These are phyloP conservation scores for Vespertilio murinus DNA, from an alignment of 2,797 vertebrate genomes.

Conservation along the genomic window DNA sequence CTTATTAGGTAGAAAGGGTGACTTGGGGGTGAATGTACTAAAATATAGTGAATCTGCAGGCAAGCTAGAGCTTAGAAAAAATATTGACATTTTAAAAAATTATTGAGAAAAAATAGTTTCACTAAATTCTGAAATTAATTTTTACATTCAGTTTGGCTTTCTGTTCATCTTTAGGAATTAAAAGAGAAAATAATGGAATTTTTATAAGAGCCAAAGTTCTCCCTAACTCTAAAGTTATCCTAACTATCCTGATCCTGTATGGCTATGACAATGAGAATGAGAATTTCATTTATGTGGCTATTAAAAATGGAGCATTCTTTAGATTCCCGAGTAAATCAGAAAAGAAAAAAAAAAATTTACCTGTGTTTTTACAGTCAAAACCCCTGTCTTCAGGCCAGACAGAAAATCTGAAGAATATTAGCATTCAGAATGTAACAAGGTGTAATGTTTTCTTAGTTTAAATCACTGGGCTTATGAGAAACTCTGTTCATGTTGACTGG, in stretches of 20 bases:
- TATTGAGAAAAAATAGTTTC: neutral
- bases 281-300: neutral
- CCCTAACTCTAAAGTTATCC: neutral
- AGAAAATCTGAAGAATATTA: conserved; percentile 61
- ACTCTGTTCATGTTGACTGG: conserved; percentile 65
- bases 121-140: neutral
- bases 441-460: conserved; percentile 55
- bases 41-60: neutral
- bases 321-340: neutral
- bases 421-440: conserved; percentile 56
- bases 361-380: conserved; percentile 51
- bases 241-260: neutral
- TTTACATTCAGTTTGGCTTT: neutral
- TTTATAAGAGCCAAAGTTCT: neutral
- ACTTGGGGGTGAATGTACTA: neutral
- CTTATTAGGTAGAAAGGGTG: conserved; percentile 35
- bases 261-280: neutral
- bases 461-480: conserved; percentile 70
- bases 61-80: neutral
- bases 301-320: neutral
- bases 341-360: neutral
- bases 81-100: neutral
- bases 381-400: neutral
- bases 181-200: neutral
- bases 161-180: neutral